Conservation (phyloP, 2,797 vertebrate genomes). For the Potorous gilbertii region DNA sequence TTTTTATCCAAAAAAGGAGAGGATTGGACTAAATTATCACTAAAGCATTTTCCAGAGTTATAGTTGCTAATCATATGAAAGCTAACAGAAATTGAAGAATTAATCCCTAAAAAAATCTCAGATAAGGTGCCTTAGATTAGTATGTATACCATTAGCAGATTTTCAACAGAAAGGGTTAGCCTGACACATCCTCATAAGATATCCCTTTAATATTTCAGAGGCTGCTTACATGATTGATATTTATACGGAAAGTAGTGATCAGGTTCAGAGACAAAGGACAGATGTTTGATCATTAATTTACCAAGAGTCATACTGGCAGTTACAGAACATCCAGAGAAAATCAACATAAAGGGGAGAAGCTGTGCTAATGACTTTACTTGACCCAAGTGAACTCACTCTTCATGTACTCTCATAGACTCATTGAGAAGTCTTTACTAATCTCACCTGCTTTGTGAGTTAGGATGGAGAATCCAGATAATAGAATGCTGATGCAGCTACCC, state of each 20-base stretch:
- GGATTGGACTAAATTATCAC: neutral
- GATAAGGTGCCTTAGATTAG: neutral
- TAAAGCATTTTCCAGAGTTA: neutral
- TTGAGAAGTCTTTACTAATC: neutral
- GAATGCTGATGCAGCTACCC: constrained; percentile 53
- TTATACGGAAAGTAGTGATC: neutral
- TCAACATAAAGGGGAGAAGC: neutral
- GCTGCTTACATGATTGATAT: neutral
- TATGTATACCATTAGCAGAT: neutral
- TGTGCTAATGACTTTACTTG: neutral
- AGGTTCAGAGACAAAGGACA: neutral
- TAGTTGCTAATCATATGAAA: neutral
- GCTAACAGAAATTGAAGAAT: neutral
- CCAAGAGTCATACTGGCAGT: neutral
- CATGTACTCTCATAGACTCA: neutral
- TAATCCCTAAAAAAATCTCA: neutral
- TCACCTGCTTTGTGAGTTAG: accelerated
- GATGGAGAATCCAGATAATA: constrained; percentile 2
- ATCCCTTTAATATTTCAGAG: neutral
- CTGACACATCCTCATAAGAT: neutral
- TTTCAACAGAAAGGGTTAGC: neutral
- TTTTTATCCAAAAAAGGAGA: neutral
- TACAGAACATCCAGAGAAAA: neutral
- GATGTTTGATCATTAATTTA: neutral
- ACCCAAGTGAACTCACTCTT: neutral